A percentile compares a stretch with the other conserved stretches of the same genome.
Evolutionary conservation across 2,888 invertebrate genomes (phyloP).

Genomic region (Axea sp.): DNA sequence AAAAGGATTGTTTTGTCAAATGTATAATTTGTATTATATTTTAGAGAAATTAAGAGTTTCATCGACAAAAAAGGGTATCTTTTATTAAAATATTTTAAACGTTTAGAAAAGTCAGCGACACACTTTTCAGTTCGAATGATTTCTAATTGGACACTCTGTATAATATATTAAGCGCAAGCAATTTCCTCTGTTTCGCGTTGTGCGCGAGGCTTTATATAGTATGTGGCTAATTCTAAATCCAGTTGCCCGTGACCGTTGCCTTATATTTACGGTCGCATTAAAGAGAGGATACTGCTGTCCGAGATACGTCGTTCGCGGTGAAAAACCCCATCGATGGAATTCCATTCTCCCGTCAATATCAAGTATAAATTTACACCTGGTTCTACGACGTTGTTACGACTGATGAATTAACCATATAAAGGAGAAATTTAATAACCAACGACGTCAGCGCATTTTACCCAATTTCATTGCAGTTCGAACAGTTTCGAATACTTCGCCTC

Average conservation of each 20-base stretch:
- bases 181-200: conserved; percentile 35
- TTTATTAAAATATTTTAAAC: too few relatives aligned
- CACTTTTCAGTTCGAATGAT: conserved; percentile 2
- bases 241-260: conserved; percentile 56
- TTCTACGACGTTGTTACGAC: conserved; percentile 14
- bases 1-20: too few relatives aligned
- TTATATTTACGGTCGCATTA: conserved; percentile 48
- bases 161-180: conserved; percentile 26
- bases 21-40: too few relatives aligned
- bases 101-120: conserved; percentile 1
- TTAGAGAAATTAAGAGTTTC: too few relatives aligned
- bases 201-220: conserved; percentile 27
- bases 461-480: too few relatives aligned
- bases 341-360: conserved; percentile 28
- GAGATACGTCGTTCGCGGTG: conserved; percentile 32
- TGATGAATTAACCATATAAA: too few relatives aligned
- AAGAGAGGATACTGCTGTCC: conserved; percentile 46
- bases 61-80: too few relatives aligned
- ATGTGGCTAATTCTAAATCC: conserved; percentile 49
- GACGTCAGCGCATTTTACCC: too few relatives aligned
- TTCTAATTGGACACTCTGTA: conserved; percentile 25
- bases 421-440: too few relatives aligned
- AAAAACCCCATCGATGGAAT: conserved; percentile 40
- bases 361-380: too few relatives aligned
- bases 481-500: too few relatives aligned